These are phyloP conservation scores for Bedellia somnulentella DNA, from an alignment of 2,888 invertebrate genomes.

Conservation along the genomic window DNA sequence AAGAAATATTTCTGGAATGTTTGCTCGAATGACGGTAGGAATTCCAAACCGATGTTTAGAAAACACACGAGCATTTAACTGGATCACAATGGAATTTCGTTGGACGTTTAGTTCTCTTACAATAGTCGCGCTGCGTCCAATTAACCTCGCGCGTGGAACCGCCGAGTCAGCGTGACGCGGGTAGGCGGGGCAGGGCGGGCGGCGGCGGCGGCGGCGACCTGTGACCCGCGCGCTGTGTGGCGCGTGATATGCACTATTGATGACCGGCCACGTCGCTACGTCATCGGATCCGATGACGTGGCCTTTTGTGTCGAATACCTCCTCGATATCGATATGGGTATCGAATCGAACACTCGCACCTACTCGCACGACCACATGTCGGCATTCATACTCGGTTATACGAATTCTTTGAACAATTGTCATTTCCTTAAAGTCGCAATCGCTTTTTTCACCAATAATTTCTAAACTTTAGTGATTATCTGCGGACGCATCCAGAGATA, in stretches of 20 bases:
- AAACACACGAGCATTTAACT: constrained; percentile 3
- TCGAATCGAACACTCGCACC: no score
- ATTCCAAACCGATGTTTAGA: no score
- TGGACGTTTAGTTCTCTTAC: constrained; percentile 37
- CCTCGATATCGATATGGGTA: not conserved
- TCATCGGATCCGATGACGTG: constrained; percentile 1
- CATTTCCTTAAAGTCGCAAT: no score
- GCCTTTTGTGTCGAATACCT: constrained; percentile 1
- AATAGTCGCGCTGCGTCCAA: constrained; percentile 49
- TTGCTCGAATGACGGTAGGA: no score
- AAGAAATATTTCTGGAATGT: no score
- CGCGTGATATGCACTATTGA: constrained; percentile 30
- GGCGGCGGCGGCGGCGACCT: constrained; percentile 23
- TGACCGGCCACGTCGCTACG: constrained; percentile 8
- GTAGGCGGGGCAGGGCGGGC: constrained; percentile 17
- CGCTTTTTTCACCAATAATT: no score
- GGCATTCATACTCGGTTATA: no score
- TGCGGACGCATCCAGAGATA: no score
- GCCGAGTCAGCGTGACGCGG: constrained; percentile 35
- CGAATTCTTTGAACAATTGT: no score
- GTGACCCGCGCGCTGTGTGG: constrained; percentile 30
- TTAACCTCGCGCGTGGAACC: constrained; percentile 52
- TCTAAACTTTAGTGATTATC: no score
- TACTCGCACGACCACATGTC: no score
- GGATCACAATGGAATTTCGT: constrained; percentile 14